Percentiles rank a stretch among this genome's conserved stretches.
Conservation (phyloP, 2,113 vertebrate genomes). For the Fregetta grallaria region DNA sequence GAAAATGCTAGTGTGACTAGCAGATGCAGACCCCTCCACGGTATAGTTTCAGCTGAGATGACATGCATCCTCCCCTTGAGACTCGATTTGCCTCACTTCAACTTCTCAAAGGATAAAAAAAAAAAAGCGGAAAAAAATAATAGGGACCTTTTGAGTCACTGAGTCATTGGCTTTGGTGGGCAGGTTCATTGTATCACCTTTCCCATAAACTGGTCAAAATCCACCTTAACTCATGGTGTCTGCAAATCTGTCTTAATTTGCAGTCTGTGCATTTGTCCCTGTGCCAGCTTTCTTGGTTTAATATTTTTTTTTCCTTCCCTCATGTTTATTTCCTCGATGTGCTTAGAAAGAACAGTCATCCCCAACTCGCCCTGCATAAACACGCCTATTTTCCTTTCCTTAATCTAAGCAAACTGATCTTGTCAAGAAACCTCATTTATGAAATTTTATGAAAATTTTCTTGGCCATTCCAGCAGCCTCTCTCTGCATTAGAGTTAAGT, state of each 20-base stretch:
- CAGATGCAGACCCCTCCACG: background rate
- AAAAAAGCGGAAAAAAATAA: background rate
- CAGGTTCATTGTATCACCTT: background rate
- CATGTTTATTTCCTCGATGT: background rate
- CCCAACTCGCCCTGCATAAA: background rate
- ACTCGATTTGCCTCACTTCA: background rate
- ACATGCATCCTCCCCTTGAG: background rate
- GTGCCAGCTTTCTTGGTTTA: background rate
- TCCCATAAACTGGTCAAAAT: background rate
- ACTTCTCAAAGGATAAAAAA: background rate
- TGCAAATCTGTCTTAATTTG: background rate
- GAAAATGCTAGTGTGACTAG: background rate
- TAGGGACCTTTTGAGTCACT: background rate
- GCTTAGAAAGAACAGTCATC: background rate
- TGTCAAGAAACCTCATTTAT: background rate
- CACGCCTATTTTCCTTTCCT: background rate
- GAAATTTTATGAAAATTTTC: background rate
- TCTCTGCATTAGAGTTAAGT: background rate
- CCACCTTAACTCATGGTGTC: background rate
- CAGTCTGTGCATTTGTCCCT: background rate
- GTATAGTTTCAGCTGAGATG: background rate
- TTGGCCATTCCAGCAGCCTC: background rate
- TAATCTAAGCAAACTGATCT: background rate
- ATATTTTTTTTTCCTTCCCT: conserved; percentile 10
- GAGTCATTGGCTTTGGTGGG: background rate